Base-by-base conservation (phyloP, 92 coral and sea anemone genomes). In the Muricea muricata region DNA sequence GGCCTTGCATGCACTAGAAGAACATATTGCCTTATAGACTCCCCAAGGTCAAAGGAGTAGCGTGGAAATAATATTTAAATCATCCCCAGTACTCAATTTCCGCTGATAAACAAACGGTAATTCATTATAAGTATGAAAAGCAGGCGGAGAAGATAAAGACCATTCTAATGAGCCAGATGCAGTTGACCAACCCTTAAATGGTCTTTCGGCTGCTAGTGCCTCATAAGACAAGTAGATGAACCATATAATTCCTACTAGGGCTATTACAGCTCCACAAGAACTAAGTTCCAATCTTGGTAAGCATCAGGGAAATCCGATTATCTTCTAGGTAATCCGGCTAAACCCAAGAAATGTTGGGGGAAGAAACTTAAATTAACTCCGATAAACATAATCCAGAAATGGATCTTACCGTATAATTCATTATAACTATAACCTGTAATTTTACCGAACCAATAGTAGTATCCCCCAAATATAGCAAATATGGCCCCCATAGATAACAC, bases 11-110 rank as follows among this genome's bases (percentile, higher is more conserved):
- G 92, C 89, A 92, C 89, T 69, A 85, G 75, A 84, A 84, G 91
- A 92, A 69, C 90, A 87, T 84, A 78, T 81, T 77, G 87, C 79
- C 87, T 92, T 92, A 85, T 83, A 76, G 67, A 81, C 84, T 86
- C 94, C 94, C 94, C 91, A 92, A 92, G 90, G 90, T 85, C 94
- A 89, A 89, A 92, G 94, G 94, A 82, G 88, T 88, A 72, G 55
- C 42, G 78, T 72, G 78, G 78, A 72, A 41, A 72, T 72, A 72
- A 72, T 72, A 72, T 72, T 37, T 18, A 72, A 72, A 72, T 72
- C 55, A 72, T 72, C 78, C 78, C 58, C 78, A 72, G 15, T 55
- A 72, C 78, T 72, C 26, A 72, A 72, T 39, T 72, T 75, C 52
- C 74, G 70, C 58, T 89, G 90, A 87, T 90, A 82, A 72, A 90